Percentiles rank a stretch among this genome's conserved stretches.
Evolutionary conservation across 2,797 vertebrate species (phyloP).

Genomic region (Rhodeus uyekii): DNA sequence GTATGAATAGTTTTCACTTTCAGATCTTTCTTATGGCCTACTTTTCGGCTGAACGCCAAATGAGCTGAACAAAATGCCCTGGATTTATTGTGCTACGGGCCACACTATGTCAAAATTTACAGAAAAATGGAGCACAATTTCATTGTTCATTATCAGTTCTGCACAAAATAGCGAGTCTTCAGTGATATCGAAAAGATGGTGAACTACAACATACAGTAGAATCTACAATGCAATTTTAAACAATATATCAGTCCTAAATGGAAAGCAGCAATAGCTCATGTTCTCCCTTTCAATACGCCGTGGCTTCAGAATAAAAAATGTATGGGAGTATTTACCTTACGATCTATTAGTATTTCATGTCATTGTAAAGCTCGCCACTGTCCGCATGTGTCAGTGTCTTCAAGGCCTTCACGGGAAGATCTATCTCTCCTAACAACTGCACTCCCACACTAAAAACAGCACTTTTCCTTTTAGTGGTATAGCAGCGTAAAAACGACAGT

Average conservation of each 20-base stretch:
- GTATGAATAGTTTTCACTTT: conserved; percentile 8
- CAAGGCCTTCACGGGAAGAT: conserved; percentile 18
- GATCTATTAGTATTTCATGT: conserved; percentile 17
- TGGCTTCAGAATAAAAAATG: conserved; percentile 5
- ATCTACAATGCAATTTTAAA: neutral
- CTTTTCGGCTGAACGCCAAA: neutral
- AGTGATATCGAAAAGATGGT: neutral
- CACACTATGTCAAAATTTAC: neutral
- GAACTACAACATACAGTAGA: neutral
- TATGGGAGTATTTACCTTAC: neutral
- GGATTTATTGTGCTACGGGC: neutral
- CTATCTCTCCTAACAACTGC: conserved; percentile 17
- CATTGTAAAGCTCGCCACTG: conserved; percentile 31
- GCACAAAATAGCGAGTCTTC: neutral
- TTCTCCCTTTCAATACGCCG: neutral
- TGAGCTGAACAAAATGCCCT: neutral
- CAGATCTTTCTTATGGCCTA: conserved; percentile 17
- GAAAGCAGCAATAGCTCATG: neutral
- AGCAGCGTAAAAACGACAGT: neutral
- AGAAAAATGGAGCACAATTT: neutral
- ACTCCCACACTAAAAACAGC: conserved; percentile 16
- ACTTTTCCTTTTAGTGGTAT: neutral
- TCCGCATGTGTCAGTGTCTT: conserved; percentile 19
- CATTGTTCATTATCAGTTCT: neutral
- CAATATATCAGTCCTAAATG: neutral